Percentiles rank a stretch among this genome's conserved stretches.
phyloP scores from a whole-genome alignment of 1,140 invertebrate species.

The Wiebesia pumilae region DNA sequence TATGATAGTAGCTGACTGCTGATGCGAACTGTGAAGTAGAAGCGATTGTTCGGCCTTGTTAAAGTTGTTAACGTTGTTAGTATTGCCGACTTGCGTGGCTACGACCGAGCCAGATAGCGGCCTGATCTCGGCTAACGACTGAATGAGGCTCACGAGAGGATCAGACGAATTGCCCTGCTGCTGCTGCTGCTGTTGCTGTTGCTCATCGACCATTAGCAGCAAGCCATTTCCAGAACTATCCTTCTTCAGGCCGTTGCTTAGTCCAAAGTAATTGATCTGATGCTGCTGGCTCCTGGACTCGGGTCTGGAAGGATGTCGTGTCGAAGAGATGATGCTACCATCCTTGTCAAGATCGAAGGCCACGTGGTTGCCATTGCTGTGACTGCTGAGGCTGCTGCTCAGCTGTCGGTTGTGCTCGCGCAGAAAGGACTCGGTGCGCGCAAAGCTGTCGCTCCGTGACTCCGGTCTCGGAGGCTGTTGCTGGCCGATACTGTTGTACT shows the following conservation, averaged over 20 bases:
- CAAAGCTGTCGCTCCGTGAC: conserved; percentile 68
- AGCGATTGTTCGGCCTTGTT: conserved; percentile 45
- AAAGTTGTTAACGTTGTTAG: conserved; percentile 58
- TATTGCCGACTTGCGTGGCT: conserved; percentile 60
- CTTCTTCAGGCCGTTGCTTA: conserved; percentile 56
- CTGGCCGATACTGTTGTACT: conserved; percentile 55
- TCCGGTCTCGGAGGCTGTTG: conserved; percentile 65
- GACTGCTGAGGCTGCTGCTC: conserved; percentile 52
- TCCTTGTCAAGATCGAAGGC: conserved; percentile 30
- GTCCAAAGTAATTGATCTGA: conserved; percentile 56
- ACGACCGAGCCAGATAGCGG: conserved; percentile 54
- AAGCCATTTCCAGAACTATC: conserved; percentile 67
- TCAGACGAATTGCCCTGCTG: conserved; percentile 56
- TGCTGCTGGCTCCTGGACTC: conserved; percentile 62
- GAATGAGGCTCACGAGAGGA: conserved; percentile 72
- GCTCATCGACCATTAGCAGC: conserved; percentile 71
- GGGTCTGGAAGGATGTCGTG: conserved; percentile 49
- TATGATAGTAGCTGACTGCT: conserved; percentile 52
- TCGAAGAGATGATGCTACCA: neutral
- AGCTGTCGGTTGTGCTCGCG: conserved; percentile 59
- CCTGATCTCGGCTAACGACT: conserved; percentile 71
- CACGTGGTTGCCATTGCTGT: conserved; percentile 36
- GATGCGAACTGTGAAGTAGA: conserved; percentile 53
- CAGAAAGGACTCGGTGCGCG: conserved; percentile 64
- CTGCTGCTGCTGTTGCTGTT: conserved; percentile 49